Conservation (phyloP, 2,113 vertebrate species). For the Zapornia atra region DNA sequence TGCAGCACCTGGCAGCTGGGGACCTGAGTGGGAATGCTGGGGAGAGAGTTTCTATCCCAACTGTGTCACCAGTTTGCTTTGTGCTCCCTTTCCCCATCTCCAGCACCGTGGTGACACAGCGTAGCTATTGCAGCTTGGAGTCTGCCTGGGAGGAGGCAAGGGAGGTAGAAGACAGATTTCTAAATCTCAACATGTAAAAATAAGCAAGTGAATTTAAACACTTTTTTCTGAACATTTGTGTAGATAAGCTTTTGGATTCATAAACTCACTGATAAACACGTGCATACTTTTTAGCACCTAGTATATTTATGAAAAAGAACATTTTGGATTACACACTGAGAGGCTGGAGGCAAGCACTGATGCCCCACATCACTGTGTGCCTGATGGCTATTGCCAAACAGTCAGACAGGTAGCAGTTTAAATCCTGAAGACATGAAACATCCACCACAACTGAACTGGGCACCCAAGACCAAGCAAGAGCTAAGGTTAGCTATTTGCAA, state of each 20-base stretch:
- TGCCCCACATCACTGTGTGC: background rate
- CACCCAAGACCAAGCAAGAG: background rate
- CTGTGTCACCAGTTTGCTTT: background rate
- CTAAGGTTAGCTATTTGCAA: background rate
- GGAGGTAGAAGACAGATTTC: background rate
- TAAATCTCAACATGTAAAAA: background rate
- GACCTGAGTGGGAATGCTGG: background rate
- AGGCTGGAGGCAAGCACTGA: background rate
- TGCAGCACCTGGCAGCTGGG: background rate
- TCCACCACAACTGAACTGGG: background rate
- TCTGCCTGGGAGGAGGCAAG: background rate
- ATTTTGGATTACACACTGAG: background rate
- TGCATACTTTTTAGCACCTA: background rate
- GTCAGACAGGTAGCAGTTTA: background rate
- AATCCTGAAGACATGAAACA: background rate
- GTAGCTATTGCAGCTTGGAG: background rate
- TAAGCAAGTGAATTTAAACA: background rate
- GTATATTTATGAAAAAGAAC: background rate
- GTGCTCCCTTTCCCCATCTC: background rate
- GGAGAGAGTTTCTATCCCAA: background rate
- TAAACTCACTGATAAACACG: background rate
- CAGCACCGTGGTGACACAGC: background rate
- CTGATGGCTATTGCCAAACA: background rate
- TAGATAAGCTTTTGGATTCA: background rate
- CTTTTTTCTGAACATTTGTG: background rate